These are phyloP conservation scores for Drosophila watanabei DNA, from an alignment of 1,140 invertebrate species.

Conservation along the genomic window DNA sequence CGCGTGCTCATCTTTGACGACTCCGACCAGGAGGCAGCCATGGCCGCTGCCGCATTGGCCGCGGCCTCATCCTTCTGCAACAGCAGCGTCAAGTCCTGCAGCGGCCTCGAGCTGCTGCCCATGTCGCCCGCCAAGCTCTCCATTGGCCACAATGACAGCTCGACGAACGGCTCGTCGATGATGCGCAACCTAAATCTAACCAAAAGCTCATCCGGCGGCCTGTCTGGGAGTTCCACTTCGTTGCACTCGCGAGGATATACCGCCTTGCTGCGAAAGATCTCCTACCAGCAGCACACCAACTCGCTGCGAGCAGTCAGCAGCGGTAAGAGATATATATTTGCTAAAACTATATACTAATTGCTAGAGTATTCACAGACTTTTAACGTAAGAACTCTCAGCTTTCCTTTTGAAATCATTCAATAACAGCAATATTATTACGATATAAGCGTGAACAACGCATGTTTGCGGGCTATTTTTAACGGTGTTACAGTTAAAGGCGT, in stretches of 20 bases:
- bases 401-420: not conserved
- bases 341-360: not conserved
- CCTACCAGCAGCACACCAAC: conserved; percentile 82
- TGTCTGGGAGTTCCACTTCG: conserved; percentile 75
- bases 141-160: conserved; percentile 50
- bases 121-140: conserved; percentile 71
- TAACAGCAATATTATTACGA: conserved; percentile 8
- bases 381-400: not conserved
- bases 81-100: conserved; percentile 50
- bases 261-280: conserved; percentile 75
- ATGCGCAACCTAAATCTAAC: conserved; percentile 77
- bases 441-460: conserved; percentile 8
- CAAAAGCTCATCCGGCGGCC: conserved; percentile 79
- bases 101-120: conserved; percentile 70
- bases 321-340: conserved; percentile 51
- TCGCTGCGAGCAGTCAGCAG: conserved; percentile 74
- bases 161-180: conserved; percentile 62
- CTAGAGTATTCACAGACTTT: not conserved
- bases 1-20: conserved; percentile 81
- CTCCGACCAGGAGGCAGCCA: conserved; percentile 75
- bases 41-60: conserved; percentile 35
- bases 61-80: conserved; percentile 33
- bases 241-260: conserved; percentile 74
- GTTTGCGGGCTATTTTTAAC: conserved; percentile 22
- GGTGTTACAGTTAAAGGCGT: conserved; percentile 16